These are phyloP conservation scores for Cyclura pinguis DNA, from an alignment of 2,797 vertebrate genomes.

Conservation along the genomic window DNA sequence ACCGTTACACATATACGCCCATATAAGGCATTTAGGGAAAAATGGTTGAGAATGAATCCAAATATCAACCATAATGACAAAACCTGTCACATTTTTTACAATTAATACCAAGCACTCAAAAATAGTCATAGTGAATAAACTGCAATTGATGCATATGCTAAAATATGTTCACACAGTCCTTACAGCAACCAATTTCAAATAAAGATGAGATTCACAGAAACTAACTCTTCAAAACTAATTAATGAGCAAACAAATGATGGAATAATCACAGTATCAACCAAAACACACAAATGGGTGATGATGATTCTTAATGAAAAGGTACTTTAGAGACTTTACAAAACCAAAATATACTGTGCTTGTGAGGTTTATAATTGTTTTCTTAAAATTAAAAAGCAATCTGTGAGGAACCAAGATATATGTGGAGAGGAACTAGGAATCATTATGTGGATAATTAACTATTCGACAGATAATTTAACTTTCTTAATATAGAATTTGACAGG, in stretches of 20 bases:
- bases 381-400: background rate
- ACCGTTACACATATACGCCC: background rate
- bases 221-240: constrained; percentile 22
- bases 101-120: background rate
- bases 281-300: background rate
- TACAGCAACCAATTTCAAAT: constrained; percentile 16
- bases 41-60: background rate
- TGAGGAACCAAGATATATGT: background rate
- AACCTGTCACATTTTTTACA: background rate
- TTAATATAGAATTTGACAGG: background rate
- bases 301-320: background rate
- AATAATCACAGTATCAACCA: background rate
- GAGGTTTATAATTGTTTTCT: background rate
- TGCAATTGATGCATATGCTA: constrained; percentile 3
- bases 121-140: constrained; percentile 9
- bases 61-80: background rate
- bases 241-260: background rate
- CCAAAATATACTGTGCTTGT: background rate
- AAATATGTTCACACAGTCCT: constrained; percentile 1
- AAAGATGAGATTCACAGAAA: constrained; percentile 8
- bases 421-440: background rate
- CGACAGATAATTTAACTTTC: background rate
- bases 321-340: background rate
- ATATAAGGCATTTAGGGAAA: too few species aligned
- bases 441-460: background rate